These are phyloP conservation scores for Litocranius walleri DNA, from an alignment of 2,113 vertebrate species.

Conservation along the genomic window DNA sequence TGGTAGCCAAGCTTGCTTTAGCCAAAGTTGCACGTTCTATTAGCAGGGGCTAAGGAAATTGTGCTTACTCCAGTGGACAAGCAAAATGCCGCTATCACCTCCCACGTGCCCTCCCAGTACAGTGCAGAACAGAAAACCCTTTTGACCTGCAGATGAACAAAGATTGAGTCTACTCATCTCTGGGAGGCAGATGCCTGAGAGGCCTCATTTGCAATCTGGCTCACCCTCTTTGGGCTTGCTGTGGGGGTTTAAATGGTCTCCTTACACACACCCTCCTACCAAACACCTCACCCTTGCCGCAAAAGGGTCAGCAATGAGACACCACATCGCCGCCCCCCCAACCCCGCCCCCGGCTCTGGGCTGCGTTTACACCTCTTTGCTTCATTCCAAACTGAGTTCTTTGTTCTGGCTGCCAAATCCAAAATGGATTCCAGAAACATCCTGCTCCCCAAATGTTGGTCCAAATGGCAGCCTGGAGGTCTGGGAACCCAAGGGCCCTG, in stretches of 20 bases:
- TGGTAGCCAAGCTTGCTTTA: neutral
- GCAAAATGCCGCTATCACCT: neutral
- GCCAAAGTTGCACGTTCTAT: neutral
- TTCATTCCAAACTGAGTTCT: constrained; percentile 54
- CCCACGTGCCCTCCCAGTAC: neutral
- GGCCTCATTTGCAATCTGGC: neutral
- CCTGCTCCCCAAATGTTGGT: constrained; percentile 68
- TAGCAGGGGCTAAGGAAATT: neutral
- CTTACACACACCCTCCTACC: neutral
- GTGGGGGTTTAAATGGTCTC: neutral
- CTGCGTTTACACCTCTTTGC: constrained; percentile 64
- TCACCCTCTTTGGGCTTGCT: neutral
- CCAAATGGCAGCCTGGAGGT: constrained; percentile 52
- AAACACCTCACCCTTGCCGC: neutral
- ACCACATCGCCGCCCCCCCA: neutral
- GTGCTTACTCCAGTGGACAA: neutral
- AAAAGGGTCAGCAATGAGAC: constrained; percentile 59
- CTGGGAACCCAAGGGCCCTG: neutral
- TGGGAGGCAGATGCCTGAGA: neutral
- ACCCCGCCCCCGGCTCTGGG: constrained; percentile 10
- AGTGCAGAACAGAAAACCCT: neutral
- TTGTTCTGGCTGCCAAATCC: constrained; percentile 75
- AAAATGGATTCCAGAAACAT: constrained; percentile 75
- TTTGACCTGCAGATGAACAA: neutral
- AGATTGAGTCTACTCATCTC: neutral